Evolutionary conservation across 2,797 vertebrate species (phyloP).

Genomic region (Danio choprae): DNA sequence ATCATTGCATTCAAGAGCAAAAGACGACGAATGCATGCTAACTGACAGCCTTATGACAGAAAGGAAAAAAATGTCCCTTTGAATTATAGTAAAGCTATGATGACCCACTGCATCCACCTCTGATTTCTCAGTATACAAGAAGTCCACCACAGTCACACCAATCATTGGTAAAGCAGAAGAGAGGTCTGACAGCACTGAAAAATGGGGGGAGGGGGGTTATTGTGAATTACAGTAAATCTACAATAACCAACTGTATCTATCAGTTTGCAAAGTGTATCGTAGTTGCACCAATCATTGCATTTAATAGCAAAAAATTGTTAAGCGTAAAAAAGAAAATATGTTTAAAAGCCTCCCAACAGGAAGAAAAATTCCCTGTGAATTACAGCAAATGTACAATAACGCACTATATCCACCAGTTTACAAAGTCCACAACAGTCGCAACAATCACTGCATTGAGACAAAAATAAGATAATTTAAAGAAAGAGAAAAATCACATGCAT

Average conservation of each 20-base stretch:
- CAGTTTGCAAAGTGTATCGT: slow-evolving; percentile 77
- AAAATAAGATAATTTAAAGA: slow-evolving; percentile 19
- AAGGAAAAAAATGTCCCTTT: slow-evolving; percentile 21
- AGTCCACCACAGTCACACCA: slow-evolving; percentile 73
- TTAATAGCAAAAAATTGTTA: slow-evolving; percentile 22
- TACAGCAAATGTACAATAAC: slow-evolving; percentile 15
- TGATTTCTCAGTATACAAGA: too few species aligned
- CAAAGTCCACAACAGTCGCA: slow-evolving; percentile 75
- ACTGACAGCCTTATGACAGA: slow-evolving; percentile 32
- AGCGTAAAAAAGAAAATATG: slow-evolving; percentile 33
- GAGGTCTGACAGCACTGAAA: too few species aligned
- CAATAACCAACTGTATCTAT: too few species aligned
- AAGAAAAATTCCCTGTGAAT: slow-evolving; percentile 45
- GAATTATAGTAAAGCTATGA: slow-evolving; percentile 36
- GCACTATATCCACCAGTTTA: slow-evolving; percentile 69
- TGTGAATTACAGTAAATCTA: slow-evolving; percentile 38
- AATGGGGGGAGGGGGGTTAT: background rate
- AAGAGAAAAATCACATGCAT: slow-evolving; percentile 21
- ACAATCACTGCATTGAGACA: slow-evolving; percentile 71
- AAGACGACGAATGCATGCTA: slow-evolving; percentile 19
- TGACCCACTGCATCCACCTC: too few species aligned
- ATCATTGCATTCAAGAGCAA: slow-evolving; percentile 61
- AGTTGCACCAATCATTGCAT: slow-evolving; percentile 70
- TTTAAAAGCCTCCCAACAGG: too few species aligned
- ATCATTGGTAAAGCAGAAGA: too few species aligned